These are phyloP conservation scores for Petrocephalus microphthalmus DNA, from an alignment of 2,113 vertebrate genomes.

Conservation along the genomic window DNA sequence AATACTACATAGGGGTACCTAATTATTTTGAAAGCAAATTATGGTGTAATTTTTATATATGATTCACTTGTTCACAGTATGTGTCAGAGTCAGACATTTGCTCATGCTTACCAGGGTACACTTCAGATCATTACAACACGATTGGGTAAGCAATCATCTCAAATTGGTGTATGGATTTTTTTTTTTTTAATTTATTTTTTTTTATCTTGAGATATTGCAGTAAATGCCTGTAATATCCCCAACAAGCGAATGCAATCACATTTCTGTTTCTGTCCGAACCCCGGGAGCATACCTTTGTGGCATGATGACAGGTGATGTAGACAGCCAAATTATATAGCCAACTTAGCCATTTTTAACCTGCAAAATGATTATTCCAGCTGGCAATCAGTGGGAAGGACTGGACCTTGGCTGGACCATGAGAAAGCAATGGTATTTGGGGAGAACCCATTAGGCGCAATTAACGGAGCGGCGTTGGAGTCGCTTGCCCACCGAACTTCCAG, in stretches of 20 bases:
- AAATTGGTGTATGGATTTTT: neutral
- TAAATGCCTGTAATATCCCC: neutral
- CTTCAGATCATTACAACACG: neutral
- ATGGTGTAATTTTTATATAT: neutral
- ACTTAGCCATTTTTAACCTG: neutral
- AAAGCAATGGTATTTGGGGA: neutral
- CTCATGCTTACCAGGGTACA: neutral
- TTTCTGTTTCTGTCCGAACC: neutral
- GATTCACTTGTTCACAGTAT: neutral
- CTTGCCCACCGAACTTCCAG: neutral
- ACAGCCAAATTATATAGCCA: neutral
- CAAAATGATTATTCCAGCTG: neutral
- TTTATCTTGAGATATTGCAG: neutral
- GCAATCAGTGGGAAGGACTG: neutral
- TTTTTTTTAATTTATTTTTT: too few species aligned
- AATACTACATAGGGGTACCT: neutral
- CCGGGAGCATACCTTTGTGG: neutral
- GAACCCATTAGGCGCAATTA: neutral
- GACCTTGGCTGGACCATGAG: neutral
- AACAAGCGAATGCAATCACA: neutral
- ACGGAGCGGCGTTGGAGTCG: neutral
- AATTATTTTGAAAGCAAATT: neutral
- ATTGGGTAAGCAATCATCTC: neutral
- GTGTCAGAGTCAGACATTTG: neutral
- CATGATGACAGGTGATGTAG: neutral